Evolutionary conservation across 2,113 vertebrate genomes (phyloP).

Genomic region (Heptranchias perlo): DNA sequence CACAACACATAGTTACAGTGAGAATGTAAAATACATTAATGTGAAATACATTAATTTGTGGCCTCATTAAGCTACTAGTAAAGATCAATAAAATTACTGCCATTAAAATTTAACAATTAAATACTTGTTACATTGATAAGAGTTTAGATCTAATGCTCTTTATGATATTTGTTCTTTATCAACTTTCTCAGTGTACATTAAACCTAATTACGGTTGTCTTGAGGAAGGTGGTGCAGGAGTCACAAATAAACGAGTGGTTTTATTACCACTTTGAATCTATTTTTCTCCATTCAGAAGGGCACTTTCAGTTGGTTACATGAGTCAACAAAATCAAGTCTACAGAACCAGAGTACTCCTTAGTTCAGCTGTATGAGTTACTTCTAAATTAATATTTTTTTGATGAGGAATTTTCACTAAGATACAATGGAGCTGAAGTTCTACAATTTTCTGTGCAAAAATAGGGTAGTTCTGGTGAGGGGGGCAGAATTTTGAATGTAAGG

Average conservation of each 20-base stretch:
- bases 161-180: neutral
- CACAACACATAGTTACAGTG: neutral
- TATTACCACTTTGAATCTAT: neutral
- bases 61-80: neutral
- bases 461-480: too few species aligned
- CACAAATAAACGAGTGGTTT: neutral
- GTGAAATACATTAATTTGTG: neutral
- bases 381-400: neutral
- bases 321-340: neutral
- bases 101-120: neutral
- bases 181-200: neutral
- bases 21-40: neutral
- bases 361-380: neutral
- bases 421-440: neutral
- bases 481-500: too few species aligned
- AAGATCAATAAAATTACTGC: neutral
- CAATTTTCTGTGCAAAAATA: neutral
- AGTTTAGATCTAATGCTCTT: neutral
- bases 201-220: neutral
- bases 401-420: neutral
- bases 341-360: neutral
- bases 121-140: neutral
- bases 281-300: neutral
- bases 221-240: neutral
- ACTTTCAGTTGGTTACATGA: neutral